Evolutionary conservation across 1,140 invertebrate genomes (phyloP).

Genomic region (Papilio xuthus): DNA sequence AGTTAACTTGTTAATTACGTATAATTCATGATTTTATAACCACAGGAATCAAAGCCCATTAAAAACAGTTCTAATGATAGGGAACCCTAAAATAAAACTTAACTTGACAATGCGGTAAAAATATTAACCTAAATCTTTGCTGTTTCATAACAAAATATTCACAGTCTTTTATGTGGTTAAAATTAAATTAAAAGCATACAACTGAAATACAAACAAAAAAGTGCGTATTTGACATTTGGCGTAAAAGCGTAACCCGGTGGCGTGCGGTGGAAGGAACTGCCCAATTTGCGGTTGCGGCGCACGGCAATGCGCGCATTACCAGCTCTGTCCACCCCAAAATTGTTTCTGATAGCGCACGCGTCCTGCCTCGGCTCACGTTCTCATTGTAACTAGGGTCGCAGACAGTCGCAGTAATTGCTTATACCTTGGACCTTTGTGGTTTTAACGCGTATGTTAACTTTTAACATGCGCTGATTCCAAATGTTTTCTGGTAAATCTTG

Average conservation of each 20-base stretch:
- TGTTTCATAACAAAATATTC: background rate
- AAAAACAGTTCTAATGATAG: too few species aligned
- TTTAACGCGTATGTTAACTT: background rate
- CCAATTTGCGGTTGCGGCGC: constrained; percentile 25
- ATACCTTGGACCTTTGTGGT: constrained; percentile 18
- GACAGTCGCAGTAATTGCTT: constrained; percentile 17
- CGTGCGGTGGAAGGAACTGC: constrained; percentile 18
- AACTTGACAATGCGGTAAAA: background rate
- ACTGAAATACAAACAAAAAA: background rate
- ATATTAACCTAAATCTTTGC: background rate
- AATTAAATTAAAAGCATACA: background rate
- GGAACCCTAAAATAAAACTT: too few species aligned
- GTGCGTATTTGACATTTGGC: constrained; percentile 39
- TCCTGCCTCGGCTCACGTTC: background rate
- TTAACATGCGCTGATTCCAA: constrained; percentile 52
- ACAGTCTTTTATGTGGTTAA: background rate
- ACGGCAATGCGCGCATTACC: constrained; percentile 18
- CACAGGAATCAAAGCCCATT: background rate
- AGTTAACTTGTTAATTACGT: background rate
- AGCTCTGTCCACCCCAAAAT: constrained; percentile 26
- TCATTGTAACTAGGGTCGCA: background rate
- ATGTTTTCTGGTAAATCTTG: constrained; percentile 43
- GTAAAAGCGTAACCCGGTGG: constrained; percentile 14
- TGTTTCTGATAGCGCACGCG: constrained; percentile 35
- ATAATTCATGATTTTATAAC: background rate